Percentiles rank a stretch among this genome's conserved stretches.
phyloP scores from a whole-genome alignment of 1,140 invertebrate genomes.

The Akabosia matsudoensis region DNA sequence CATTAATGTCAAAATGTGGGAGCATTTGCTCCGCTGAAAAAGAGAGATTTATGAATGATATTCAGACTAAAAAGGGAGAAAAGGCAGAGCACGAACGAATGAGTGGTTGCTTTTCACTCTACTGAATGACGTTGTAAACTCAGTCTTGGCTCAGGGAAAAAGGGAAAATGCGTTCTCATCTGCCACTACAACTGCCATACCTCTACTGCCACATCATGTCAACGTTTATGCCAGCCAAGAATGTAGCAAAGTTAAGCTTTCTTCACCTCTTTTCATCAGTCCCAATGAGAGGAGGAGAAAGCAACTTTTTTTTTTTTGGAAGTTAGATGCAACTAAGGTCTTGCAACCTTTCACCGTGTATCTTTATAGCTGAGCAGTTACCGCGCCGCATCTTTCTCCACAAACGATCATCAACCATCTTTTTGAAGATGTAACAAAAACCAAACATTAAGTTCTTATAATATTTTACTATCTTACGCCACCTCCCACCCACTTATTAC shows the following conservation, averaged over 20 bases:
- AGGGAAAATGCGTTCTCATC: too few species aligned
- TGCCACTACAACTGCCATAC: too few species aligned
- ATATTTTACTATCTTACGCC: too few species aligned
- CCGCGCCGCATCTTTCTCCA: background rate
- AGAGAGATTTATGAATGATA: constrained; percentile 25
- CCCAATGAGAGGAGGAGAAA: background rate
- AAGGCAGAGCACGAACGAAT: constrained; percentile 5
- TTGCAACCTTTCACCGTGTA: constrained; percentile 12
- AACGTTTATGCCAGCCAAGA: too few species aligned
- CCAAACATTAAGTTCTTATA: constrained; percentile 14
- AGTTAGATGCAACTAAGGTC: background rate
- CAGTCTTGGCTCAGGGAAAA: background rate
- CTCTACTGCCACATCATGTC: too few species aligned
- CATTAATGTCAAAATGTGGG: constrained; percentile 28
- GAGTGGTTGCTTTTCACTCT: background rate
- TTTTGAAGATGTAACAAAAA: constrained; percentile 16
- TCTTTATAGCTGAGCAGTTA: background rate
- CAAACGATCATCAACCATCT: background rate
- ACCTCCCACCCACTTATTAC: too few species aligned
- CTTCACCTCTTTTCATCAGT: background rate
- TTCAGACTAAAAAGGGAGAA: constrained; percentile 4
- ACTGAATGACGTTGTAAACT: background rate
- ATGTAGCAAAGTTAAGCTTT: background rate
- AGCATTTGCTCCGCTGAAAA: background rate
- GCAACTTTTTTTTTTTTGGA: background rate